Conservation (phyloP, 2,888 invertebrate species). For the Papilio elwesi region DNA sequence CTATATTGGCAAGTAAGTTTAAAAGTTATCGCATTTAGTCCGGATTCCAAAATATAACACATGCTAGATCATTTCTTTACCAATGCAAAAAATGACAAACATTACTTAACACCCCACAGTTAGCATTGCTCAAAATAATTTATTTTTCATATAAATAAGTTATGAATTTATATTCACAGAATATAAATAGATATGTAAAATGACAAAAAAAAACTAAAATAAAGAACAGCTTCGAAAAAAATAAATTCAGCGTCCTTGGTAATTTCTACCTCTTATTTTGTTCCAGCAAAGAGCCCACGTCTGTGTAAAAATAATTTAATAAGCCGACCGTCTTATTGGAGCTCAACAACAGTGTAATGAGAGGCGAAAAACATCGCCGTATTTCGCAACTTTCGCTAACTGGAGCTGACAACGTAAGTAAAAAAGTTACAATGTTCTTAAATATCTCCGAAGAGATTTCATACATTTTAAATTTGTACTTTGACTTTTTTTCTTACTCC, state of each 20-base stretch:
- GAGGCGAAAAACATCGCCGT: constrained; percentile 11
- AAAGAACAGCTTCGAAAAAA: constrained; percentile 1
- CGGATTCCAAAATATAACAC: too few species aligned
- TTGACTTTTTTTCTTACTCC: neutral
- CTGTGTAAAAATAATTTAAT: constrained; percentile 33
- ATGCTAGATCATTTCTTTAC: too few species aligned
- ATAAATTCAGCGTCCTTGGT: neutral
- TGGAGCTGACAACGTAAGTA: constrained; percentile 11
- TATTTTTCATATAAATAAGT: neutral
- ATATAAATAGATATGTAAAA: too few species aligned
- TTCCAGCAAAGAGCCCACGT: constrained; percentile 19
- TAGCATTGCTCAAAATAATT: constrained; percentile 9
- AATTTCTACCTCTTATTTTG: constrained; percentile 22
- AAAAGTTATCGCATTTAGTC: too few species aligned
- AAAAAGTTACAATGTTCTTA: constrained; percentile 14
- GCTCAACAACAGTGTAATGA: constrained; percentile 28
- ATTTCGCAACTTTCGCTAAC: constrained; percentile 18
- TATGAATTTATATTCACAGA: too few species aligned
- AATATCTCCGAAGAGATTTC: constrained; percentile 24
- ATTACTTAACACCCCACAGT: constrained; percentile 24
- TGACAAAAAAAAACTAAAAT: neutral
- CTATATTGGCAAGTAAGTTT: too few species aligned
- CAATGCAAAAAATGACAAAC: neutral
- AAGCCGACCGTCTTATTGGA: constrained; percentile 18
- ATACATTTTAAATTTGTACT: constrained; percentile 26